Base-by-base conservation (phyloP, 2,888 invertebrate species). In the Polydrusus cervinus region DNA sequence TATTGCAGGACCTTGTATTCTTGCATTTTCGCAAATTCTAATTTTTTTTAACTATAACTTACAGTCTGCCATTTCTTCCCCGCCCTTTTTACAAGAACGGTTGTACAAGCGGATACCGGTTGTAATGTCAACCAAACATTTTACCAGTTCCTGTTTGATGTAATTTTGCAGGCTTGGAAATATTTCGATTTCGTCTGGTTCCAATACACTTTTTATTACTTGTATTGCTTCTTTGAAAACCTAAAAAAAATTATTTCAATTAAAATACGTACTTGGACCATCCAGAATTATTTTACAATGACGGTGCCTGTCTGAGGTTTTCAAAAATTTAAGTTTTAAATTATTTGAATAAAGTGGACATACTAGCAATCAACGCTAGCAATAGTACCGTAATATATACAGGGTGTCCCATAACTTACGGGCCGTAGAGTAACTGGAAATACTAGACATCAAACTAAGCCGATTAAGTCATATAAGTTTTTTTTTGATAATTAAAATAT, bases 81-180 rank as follows among this genome's bases (percentile, higher is more conserved):
- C 76, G 1, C 76, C 76, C 47, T 67, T 76, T 65, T 70, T 73
- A 43, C 76, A 76, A 1, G 10, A 8, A 34, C 40, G 64, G 14
- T 76, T 76, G 40, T 76, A 73, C 10, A 73, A 68, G 1, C 73
- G 68, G 8, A 76, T 76, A 18, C 76, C 73, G 6, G 66, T 73
- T 25, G 57, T 60, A 6, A 76, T 47, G 20, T 76, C 61, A n/a
- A 61, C 67, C n/a, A 76, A 40, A 53, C 40, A 45, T 14, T 47
- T 25, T 7, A 76, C 8, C n/a, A 76, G 3, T 18, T 76, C 76
- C 45, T 70, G 64, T 20, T 69, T 72, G n/a, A 73, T 66, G 51
- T 69, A 65, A 40, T 69, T 65, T 43, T 64, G 65, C 7, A 76
- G 34, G 8, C 57, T 61, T 30, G 76, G 73, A 40, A 76, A 73